A percentile compares a stretch with the other conserved stretches of the same genome.
These are phyloP conservation scores for Orchesella cincta DNA, from an alignment of 1,140 invertebrate species.

Conservation along the genomic window DNA sequence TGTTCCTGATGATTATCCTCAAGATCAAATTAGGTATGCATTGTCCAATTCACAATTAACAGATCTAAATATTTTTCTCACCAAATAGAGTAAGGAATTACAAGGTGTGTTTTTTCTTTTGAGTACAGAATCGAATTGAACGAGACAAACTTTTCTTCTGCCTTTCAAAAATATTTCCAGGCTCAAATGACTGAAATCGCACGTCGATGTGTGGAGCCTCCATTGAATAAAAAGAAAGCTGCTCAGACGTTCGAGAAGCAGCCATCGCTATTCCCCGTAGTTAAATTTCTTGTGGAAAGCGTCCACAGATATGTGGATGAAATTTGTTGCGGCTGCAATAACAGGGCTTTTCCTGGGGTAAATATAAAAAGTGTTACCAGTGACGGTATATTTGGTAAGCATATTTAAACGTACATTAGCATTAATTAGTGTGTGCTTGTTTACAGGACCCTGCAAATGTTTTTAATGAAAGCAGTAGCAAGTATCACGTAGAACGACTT, in stretches of 20 bases:
- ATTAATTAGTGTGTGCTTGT: no score
- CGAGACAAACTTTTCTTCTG: slow-evolving; percentile 68
- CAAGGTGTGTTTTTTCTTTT: no score
- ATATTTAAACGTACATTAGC: background rate
- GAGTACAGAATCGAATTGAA: slow-evolving; percentile 64
- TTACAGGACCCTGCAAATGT: slow-evolving; percentile 54
- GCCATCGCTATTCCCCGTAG: slow-evolving; percentile 65
- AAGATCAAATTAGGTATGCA: slow-evolving; percentile 61
- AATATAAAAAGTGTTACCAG: slow-evolving; percentile 54
- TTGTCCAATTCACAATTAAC: no score
- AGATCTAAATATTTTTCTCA: no score
- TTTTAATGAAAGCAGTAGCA: slow-evolving; percentile 63
- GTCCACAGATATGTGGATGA: slow-evolving; percentile 65
- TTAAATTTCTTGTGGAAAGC: slow-evolving; percentile 65
- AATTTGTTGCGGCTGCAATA: slow-evolving; percentile 67
- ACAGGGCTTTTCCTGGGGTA: slow-evolving; percentile 64
- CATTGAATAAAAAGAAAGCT: slow-evolving; percentile 61
- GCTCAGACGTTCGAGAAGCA: slow-evolving; percentile 63
- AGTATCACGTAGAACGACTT: slow-evolving; percentile 68
- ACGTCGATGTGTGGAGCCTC: slow-evolving; percentile 70
- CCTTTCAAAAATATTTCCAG: slow-evolving; percentile 65
- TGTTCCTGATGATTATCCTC: slow-evolving; percentile 70
- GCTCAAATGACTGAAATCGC: slow-evolving; percentile 70
- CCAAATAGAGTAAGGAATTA: no score
- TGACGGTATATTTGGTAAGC: no score